Evolutionary conservation across 2,888 invertebrate species (phyloP).

Genomic region (Argyra leucocephala): DNA sequence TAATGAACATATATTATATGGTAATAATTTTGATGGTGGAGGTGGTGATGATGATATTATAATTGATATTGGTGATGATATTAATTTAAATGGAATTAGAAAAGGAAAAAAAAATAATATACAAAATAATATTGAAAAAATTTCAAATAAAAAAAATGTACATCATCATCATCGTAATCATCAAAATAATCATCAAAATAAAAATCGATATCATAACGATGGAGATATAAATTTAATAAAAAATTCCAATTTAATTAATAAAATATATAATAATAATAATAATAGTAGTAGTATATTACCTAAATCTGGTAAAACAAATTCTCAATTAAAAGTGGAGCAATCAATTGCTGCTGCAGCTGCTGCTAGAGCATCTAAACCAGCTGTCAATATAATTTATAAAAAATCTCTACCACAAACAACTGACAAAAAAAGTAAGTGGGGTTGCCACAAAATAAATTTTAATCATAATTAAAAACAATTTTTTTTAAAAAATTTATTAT

Average conservation of each 20-base stretch:
- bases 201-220: not conserved
- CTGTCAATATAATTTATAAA: slow-evolving; percentile 1
- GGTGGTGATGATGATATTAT: not conserved
- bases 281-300: not conserved
- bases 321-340: slow-evolving; percentile 26
- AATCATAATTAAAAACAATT: not conserved
- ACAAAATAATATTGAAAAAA: not conserved
- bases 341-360: slow-evolving; percentile 18
- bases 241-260: not conserved
- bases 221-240: not conserved
- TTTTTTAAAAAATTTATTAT: slow-evolving; percentile 14
- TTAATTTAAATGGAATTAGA: not conserved
- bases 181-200: not conserved
- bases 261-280: not conserved
- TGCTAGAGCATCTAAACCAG: slow-evolving; percentile 9
- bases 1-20: not conserved
- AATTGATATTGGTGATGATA: not conserved
- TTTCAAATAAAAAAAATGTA: not conserved
- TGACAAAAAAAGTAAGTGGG: slow-evolving; percentile 27
- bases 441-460: slow-evolving; percentile 24
- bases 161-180: slow-evolving; percentile 8
- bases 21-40: not conserved
- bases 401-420: slow-evolving; percentile 12
- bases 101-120: not conserved
- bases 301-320: slow-evolving; percentile 17